Evolutionary conservation across 1,140 invertebrate genomes (phyloP).

Genomic region (Apis florea): DNA sequence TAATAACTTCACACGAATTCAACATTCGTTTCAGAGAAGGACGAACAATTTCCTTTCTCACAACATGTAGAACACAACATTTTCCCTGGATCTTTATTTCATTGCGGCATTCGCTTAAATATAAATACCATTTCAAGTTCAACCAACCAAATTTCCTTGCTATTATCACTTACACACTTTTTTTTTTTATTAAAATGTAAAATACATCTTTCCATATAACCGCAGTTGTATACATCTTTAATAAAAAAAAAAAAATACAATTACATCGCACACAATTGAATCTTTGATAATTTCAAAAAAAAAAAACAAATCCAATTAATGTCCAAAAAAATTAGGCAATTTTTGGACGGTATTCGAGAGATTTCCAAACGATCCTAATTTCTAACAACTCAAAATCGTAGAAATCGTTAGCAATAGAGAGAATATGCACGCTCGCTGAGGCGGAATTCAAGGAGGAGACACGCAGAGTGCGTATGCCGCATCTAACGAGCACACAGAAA

Average conservation of each 20-base stretch:
- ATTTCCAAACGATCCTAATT: background rate
- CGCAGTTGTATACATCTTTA: too few relatives aligned
- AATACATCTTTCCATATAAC: too few relatives aligned
- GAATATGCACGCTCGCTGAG: background rate
- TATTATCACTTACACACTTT: background rate
- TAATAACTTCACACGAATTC: background rate
- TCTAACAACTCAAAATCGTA: background rate
- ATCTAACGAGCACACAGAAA: conserved; percentile 57
- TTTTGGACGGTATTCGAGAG: too few relatives aligned
- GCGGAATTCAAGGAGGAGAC: conserved; percentile 61
- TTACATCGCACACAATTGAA: background rate
- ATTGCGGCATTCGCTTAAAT: background rate
- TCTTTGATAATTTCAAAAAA: too few relatives aligned
- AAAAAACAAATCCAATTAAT: too few relatives aligned
- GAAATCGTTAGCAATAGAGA: conserved; percentile 10
- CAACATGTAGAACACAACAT: background rate
- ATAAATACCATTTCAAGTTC: background rate
- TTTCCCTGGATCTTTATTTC: background rate
- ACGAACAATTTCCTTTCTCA: conserved; percentile 12
- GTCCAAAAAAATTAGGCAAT: too few relatives aligned
- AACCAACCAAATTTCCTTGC: background rate
- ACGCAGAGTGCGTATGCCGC: conserved; percentile 60
- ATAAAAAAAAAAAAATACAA: background rate
- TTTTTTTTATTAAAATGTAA: too few relatives aligned
- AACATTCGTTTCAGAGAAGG: background rate